These are phyloP conservation scores for Goniozus legneri DNA, from an alignment of 1,140 invertebrate species.

Conservation along the genomic window DNA sequence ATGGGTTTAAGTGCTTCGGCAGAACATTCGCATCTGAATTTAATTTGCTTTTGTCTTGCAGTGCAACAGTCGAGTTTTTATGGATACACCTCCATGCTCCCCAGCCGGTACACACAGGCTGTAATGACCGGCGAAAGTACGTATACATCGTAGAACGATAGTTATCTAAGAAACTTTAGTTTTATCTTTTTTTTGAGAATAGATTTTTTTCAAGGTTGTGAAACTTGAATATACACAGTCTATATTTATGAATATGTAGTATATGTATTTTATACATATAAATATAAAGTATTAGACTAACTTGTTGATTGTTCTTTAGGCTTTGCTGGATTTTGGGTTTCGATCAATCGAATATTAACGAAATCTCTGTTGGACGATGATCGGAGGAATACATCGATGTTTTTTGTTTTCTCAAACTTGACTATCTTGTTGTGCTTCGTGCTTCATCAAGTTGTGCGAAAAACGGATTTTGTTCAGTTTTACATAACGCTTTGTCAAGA, in stretches of 20 bases:
- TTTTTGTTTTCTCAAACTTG: conserved; percentile 75
- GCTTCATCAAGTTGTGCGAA: conserved; percentile 71
- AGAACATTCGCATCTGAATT: too few relatives aligned
- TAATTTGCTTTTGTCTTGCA: conserved; percentile 42
- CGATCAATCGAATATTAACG: conserved; percentile 77
- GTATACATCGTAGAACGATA: conserved; percentile 26
- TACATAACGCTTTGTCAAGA: conserved; percentile 74
- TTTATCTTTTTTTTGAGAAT: too few relatives aligned
- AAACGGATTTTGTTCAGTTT: conserved; percentile 78
- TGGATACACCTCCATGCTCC: conserved; percentile 88
- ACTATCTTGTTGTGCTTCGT: conserved; percentile 72
- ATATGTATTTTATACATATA: conserved; percentile 13
- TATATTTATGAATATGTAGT: not conserved
- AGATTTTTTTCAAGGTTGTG: too few relatives aligned
- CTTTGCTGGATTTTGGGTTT: conserved; percentile 82
- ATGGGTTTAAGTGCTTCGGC: not conserved
- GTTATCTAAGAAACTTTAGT: conserved; percentile 1
- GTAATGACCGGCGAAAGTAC: conserved; percentile 93
- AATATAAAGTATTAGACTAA: too few relatives aligned
- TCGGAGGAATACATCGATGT: conserved; percentile 77
- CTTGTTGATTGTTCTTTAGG: conserved; percentile 53
- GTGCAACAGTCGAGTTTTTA: conserved; percentile 94
- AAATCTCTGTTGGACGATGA: conserved; percentile 73
- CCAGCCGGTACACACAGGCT: conserved; percentile 83
- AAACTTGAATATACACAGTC: too few relatives aligned